Evolutionary conservation across 2,113 vertebrate genomes (phyloP), one percentile per base, ranked within the genome.

Genomic region (Montifringilla adamsi): DNA sequence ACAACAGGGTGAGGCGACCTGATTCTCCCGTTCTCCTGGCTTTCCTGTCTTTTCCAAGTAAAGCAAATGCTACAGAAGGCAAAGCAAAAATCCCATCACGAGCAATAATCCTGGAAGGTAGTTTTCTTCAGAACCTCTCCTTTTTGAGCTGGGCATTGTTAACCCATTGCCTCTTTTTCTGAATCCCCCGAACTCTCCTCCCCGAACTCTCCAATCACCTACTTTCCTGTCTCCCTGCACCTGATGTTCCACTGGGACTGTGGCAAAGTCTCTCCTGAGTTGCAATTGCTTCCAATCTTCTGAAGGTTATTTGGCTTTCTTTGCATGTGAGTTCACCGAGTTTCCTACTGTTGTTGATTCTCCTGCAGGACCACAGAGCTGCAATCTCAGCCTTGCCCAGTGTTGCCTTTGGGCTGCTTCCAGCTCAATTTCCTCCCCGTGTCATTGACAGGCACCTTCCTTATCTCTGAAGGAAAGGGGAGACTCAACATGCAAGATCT

Each of bases 1-100:
- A 6, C 2, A 15, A 15, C 20, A 22, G 33, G 35, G 21, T 3
- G 30, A 35, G 14, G 49, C 0, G 7, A 43, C 30, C 1, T 0
- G 4, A 23, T 19, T 39, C 37, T 66, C 49, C 21, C 39, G 0
- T 5, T n/a, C 73, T 76, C 47, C 58, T 10, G 49, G 28, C 31
- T 37, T 46, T 78, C 5, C 9, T 15, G 19, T 27, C 39, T 59
- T 46, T 35, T 46, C 60, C 9, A 53, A 64, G 13, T 5, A 31
- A 74, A 77, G 13, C 7, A 59, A 52, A 17, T 5, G 20, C 49
- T 60, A 9, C 60, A 56, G 53, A 53, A 26, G 18, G 31, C 53
- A 84, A 87, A 84, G 77, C 28, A 69, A 87, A 60, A 79, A 72
- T 52, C 44, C 11, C 39, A 78, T 59, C 47, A 23, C 15, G 1